These are phyloP conservation scores for Malachius bipustulatus DNA, from an alignment of 2,888 invertebrate genomes.

Conservation along the genomic window DNA sequence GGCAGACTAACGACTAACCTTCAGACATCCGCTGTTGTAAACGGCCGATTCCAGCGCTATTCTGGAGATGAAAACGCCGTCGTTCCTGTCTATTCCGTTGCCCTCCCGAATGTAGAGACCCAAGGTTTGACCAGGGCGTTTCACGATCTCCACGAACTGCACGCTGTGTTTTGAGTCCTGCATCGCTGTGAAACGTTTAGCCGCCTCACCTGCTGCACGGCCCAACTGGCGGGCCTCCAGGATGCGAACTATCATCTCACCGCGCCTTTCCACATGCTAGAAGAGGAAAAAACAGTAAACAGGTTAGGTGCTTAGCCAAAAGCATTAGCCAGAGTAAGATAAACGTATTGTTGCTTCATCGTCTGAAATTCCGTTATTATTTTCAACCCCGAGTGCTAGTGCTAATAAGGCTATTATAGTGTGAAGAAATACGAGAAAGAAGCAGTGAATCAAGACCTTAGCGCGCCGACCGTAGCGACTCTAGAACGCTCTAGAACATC, in stretches of 20 bases:
- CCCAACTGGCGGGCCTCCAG: constrained; percentile 81
- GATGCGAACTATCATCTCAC: constrained; percentile 90
- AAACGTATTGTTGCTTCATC: no score
- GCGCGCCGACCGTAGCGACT: no score
- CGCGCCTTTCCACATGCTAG: constrained; percentile 68
- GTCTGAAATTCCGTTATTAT: no score
- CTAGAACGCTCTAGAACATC: no score
- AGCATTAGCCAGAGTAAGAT: no score
- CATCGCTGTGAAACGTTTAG: constrained; percentile 71
- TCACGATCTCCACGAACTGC: constrained; percentile 94
- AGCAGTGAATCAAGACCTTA: no score
- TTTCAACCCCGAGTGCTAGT: no score
- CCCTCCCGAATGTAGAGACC: constrained; percentile 98
- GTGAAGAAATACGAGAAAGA: no score
- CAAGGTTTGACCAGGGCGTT: constrained; percentile 94
- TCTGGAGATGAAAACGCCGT: constrained; percentile 96
- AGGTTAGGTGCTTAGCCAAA: no score
- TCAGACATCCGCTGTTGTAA: constrained; percentile 92
- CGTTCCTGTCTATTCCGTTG: constrained; percentile 90
- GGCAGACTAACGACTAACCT: constrained; percentile 40
- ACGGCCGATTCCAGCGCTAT: constrained; percentile 94
- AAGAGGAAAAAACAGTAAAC: constrained; percentile 16
- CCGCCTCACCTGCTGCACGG: constrained; percentile 73
- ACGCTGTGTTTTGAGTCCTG: constrained; percentile 59
- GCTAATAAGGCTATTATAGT: no score